Conservation (phyloP, 2,888 invertebrate species). For the Camptogramma bilineatum region DNA sequence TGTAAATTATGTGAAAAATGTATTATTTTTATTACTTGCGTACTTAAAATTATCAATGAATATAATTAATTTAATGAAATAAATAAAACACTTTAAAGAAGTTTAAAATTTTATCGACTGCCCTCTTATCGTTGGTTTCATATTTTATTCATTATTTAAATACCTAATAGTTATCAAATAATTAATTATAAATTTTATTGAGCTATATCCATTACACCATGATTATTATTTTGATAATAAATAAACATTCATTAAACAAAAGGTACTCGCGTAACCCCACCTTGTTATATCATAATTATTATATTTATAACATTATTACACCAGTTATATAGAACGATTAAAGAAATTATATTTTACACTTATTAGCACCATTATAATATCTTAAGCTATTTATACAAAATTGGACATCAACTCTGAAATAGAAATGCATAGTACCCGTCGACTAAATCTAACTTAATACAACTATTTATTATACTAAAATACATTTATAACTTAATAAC, state of each 20-base stretch:
- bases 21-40: no score
- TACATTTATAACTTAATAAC: slow-evolving; percentile 3
- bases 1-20: no score
- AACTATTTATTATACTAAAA: slow-evolving; percentile 37
- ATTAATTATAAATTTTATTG: slow-evolving; percentile 13
- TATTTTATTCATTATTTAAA: slow-evolving; percentile 20
- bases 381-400: slow-evolving; percentile 75
- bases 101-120: slow-evolving; percentile 51
- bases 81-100: slow-evolving; percentile 45
- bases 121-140: slow-evolving; percentile 37
- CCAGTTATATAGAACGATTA: slow-evolving; percentile 49
- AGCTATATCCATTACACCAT: slow-evolving; percentile 42
- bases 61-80: neutral
- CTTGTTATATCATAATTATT: slow-evolving; percentile 49
- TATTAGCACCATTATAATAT: slow-evolving; percentile 69
- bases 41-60: neutral
- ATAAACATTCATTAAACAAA: slow-evolving; percentile 63
- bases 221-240: slow-evolving; percentile 51
- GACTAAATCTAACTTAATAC: slow-evolving; percentile 64
- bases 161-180: slow-evolving; percentile 16
- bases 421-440: slow-evolving; percentile 84
- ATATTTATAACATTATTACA: slow-evolving; percentile 53
- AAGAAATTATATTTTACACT: slow-evolving; percentile 59
- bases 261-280: slow-evolving; percentile 85
- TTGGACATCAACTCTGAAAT: slow-evolving; percentile 73